Evolutionary conservation across 2,797 vertebrate genomes (phyloP).

Genomic region (Bradypodion pumilum): DNA sequence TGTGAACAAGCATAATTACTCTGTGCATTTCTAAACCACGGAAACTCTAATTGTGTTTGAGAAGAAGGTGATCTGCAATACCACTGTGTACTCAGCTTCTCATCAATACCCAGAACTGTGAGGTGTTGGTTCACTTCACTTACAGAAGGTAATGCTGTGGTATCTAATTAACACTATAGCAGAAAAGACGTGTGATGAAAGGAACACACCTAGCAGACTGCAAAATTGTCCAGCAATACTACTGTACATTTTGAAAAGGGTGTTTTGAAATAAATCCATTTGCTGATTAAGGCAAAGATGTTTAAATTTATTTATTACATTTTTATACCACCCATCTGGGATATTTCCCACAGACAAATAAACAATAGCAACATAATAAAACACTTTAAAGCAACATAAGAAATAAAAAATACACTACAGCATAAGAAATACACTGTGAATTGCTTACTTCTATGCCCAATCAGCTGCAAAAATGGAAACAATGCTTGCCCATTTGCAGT

Average conservation of each 20-base stretch:
- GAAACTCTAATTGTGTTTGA: conserved; percentile 12
- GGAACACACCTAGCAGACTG: neutral
- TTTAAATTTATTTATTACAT: too few species aligned
- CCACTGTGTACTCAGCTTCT: neutral
- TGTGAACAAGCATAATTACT: conserved; percentile 23
- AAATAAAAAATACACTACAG: too few species aligned
- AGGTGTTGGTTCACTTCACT: neutral
- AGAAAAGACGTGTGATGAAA: neutral
- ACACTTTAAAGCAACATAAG: too few species aligned
- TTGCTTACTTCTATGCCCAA: too few species aligned
- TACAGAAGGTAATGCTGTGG: neutral
- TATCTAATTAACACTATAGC: neutral
- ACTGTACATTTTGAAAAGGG: neutral
- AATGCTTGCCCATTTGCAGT: too few species aligned
- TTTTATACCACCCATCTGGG: too few species aligned
- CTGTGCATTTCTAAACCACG: neutral
- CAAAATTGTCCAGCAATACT: neutral
- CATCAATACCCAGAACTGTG: neutral
- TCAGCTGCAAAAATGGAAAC: too few species aligned
- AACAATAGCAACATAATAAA: too few species aligned
- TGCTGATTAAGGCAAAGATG: too few species aligned
- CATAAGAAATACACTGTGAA: too few species aligned
- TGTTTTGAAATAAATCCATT: neutral
- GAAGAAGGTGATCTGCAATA: conserved; percentile 11
- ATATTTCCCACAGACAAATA: too few species aligned